Evolutionary conservation across 2,797 vertebrate genomes (phyloP), one percentile per base, ranked within the genome.

Genomic region (Cynodonichthys magdalenae): DNA sequence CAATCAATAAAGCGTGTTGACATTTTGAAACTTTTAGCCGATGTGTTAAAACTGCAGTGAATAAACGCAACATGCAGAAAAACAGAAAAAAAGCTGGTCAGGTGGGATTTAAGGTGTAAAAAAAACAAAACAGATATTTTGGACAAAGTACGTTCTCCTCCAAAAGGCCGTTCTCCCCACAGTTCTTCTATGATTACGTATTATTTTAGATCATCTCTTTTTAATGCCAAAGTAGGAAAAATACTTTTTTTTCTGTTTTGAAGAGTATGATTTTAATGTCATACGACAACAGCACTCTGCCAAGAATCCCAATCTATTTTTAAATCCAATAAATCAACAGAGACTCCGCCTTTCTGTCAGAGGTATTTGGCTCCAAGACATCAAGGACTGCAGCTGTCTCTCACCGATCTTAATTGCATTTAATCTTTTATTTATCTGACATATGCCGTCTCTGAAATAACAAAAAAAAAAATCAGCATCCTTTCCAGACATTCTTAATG

Each of bases 361-460:
- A 47, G 51, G 28, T 48, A 66, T 76, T 73, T 55, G 64, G 68
- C 56, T 74, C 39, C 41, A 20, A 63, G 66, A 80, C 68, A 64
- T 46, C 15, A 53, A 81, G 60, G 58, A 77, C 67, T 60, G 54
- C 61, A 59, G 63, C 69, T 54, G 66, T 59, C 59, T 73, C 66
- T 58, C 51, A 48, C 29, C 64, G 55, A 46, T 49, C 52, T 52
- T 59, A 54, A 80, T 87, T 74, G 44, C 69, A 63, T 82, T 88
- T 83, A 53, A 81, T 75, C 66, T 82, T 87, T 87, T 80, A 81
- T 80, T 80, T 74, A 74, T 66, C 61, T 20, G 53, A 71, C 75
- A 75, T 71, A 83, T 73, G 69, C 52, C 34, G 55, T 72, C 71
- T 74, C 45, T 49, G 66, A 57, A 81, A 79, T 74, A 81, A 79